Percentiles rank a stretch among this genome's conserved stretches.
These are phyloP conservation scores for Portunus trituberculatus DNA, from an alignment of 1,140 invertebrate genomes.

Conservation along the genomic window DNA sequence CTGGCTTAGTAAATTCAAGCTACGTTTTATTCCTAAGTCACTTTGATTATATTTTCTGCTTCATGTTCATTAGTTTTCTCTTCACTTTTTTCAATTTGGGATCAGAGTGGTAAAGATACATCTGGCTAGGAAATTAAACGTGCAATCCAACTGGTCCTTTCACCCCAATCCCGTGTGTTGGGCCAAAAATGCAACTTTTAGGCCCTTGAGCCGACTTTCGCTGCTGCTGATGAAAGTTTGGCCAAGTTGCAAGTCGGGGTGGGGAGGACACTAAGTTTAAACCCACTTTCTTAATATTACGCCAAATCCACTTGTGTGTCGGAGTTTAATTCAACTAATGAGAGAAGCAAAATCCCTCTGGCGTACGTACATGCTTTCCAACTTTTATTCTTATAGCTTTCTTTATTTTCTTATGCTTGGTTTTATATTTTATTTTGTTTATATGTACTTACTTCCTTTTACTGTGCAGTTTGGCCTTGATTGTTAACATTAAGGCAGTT, in stretches of 20 bases:
- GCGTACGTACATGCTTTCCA: not conserved
- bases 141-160: not conserved
- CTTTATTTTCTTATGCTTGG: not conserved
- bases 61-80: no score
- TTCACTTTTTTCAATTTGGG: no score
- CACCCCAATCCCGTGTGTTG: not conserved
- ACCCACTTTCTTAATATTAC: not conserved
- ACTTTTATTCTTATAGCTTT: not conserved
- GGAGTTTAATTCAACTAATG: conserved; percentile 35
- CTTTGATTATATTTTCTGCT: no score
- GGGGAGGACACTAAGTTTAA: not conserved
- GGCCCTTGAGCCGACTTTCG: not conserved
- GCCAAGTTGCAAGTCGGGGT: not conserved
- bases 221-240: not conserved
- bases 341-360: not conserved
- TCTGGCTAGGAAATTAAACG: not conserved
- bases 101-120: no score
- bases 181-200: not conserved
- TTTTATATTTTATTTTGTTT: not conserved
- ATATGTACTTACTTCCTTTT: not conserved
- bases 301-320: not conserved
- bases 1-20: no score
- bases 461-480: no score
- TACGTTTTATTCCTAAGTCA: no score
- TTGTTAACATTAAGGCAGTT: not conserved